Percentiles rank a stretch among this genome's conserved stretches.
Evolutionary conservation across 2,797 vertebrate genomes (phyloP).

Genomic region (Pygocentrus nattereri): DNA sequence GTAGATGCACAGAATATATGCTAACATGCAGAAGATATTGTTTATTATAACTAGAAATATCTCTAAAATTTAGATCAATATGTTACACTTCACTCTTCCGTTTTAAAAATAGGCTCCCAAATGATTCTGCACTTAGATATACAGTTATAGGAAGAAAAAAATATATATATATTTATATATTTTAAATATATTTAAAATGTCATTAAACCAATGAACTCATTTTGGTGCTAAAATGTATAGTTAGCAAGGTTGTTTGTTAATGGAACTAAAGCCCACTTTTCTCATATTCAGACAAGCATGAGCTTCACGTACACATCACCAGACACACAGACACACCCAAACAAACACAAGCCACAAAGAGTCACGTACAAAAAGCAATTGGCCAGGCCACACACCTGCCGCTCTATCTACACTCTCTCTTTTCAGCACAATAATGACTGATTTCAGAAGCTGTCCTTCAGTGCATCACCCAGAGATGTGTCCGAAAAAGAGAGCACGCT

Average conservation of each 20-base stretch:
- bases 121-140: not conserved
- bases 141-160: too few relatives aligned
- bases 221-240: not conserved
- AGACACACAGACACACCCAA: constrained; percentile 27
- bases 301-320: constrained; percentile 27
- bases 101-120: not conserved
- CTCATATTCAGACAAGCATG: constrained; percentile 26
- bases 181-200: too few relatives aligned
- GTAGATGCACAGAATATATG: not conserved
- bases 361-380: constrained; percentile 20
- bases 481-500: constrained; percentile 35
- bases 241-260: not conserved
- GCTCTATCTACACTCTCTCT: constrained; percentile 40
- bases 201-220: too few relatives aligned
- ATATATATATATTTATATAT: too few relatives aligned
- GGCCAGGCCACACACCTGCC: constrained; percentile 51
- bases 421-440: constrained; percentile 30
- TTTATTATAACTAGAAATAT: not conserved
- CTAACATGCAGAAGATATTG: not conserved
- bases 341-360: constrained; percentile 50
- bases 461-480: constrained; percentile 38
- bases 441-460: constrained; percentile 38
- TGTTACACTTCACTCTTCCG: not conserved
- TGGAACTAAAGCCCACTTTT: not conserved
- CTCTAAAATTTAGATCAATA: not conserved